Evolutionary conservation across 2,797 vertebrate species (phyloP), one percentile per base, ranked within the genome.

Genomic region (Danio choprae): DNA sequence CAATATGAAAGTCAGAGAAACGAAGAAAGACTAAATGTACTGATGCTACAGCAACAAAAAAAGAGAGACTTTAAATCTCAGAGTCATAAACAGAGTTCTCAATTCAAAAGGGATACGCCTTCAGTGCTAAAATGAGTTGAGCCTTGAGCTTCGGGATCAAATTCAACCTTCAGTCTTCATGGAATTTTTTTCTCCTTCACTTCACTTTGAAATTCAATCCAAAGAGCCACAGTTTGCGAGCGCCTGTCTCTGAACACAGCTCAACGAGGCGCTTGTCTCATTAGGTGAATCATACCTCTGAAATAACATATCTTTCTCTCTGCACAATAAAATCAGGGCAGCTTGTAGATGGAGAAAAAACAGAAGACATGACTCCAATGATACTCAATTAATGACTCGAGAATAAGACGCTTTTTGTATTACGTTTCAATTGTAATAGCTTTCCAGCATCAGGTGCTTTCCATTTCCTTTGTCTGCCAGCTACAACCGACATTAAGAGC

Each of bases 141-240:
- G 43, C 83, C 58, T 15, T 1, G 2, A 64, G 75, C 20, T 70
- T 44, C 41, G 9, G 79, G 77, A 74, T 53, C 46, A 78, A 79
- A 69, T 71, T 50, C 44, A 50, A 70, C 22, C 16, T 9, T 5
- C 43, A 38, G 46, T 22, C 22, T 50, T 58, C 65, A 16, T 16
- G 12, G 44, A 59, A 5, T 65, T 76, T 44, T 60, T 51, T 60
- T 43, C 62, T 53, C 46, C 63, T 63, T 62, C 53, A 36, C 15
- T 62, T 58, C 29, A 16, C 36, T 82, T 53, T 46, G 69, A 75
- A 80, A 63, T 70, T 65, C 69, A 72, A 80, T 76, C 77, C 77
- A 70, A 51, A 79, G 51, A 40, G 65, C 40, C 71, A 29, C 36
- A 38, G 22, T 46, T 76, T 64, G 8, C 20, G 43, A 50, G 41